These are phyloP conservation scores for Hyphantria cunea DNA, from an alignment of 1,140 invertebrate genomes.

Conservation along the genomic window DNA sequence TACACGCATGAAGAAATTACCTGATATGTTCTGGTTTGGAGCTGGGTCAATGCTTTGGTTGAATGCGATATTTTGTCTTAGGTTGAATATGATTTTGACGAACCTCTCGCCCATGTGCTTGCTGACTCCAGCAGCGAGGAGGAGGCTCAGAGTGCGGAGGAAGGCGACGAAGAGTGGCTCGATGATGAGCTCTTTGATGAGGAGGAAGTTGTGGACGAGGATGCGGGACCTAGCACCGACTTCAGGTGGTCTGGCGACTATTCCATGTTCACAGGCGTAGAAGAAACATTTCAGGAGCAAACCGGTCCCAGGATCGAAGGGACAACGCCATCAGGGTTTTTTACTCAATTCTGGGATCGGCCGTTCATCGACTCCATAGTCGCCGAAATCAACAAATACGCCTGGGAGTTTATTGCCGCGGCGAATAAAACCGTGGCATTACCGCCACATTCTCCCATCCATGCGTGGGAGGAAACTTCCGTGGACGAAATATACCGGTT, in stretches of 20 bases:
- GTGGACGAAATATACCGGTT: constrained; percentile 1
- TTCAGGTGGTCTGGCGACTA: neutral
- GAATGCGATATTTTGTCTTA: too few relatives aligned
- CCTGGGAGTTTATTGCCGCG: neutral
- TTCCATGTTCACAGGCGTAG: neutral
- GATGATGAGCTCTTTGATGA: neutral
- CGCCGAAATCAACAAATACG: constrained; percentile 3
- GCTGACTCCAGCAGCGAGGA: neutral
- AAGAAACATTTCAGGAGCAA: neutral
- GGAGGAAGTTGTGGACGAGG: neutral
- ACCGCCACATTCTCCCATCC: neutral
- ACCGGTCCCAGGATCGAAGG: neutral
- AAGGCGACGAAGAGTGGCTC: neutral
- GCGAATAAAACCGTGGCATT: neutral
- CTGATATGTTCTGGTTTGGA: too few relatives aligned
- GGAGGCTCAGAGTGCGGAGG: neutral
- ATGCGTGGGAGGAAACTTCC: constrained; percentile 6
- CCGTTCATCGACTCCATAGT: neutral
- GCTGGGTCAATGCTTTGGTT: too few relatives aligned
- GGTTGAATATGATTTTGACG: too few relatives aligned
- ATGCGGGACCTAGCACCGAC: neutral
- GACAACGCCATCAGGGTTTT: neutral
- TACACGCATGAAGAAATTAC: too few relatives aligned
- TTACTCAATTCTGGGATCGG: constrained; percentile 3
- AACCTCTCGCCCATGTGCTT: too few relatives aligned